Base-by-base conservation (phyloP, 2,888 invertebrate genomes). In the Autographa gamma region DNA sequence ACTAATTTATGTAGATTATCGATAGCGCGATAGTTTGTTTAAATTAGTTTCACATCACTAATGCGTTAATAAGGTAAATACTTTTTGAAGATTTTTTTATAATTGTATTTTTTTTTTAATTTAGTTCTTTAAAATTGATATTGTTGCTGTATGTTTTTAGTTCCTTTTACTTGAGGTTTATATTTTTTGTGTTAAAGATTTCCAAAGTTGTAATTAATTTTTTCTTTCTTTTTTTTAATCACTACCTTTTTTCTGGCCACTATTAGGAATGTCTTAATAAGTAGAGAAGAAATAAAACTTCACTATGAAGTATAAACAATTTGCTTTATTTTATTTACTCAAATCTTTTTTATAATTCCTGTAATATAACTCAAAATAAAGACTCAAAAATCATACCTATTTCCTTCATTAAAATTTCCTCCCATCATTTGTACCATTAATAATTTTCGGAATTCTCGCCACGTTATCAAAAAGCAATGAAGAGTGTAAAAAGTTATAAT, bases 401-500 rank as follows among this genome's bases (percentile, higher is more conserved):
- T 61, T 41, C 13, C 52, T 61, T 63, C 48, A 61, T 16, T 32
- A 64, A 52, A 72, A 76, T 56, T 9, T 34, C 18, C 18, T 58
- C 61, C 74, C 9, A 9, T 25, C 1, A 25, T 25, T 25, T 25
- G 1, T 25, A 31, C 19, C 16, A 34, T 58, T 62, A 64, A 62
- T 18, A 61, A 48, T 66, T 54, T 54, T 77, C 69, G 56, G 43
- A 58, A 74, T 79, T 77, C 64, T 62, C 68, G 71, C 63, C 69
- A 64, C 71, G 76, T 56, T 66, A 74, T 71, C 60, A 73, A 66
- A 69, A 56, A 56, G 43, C 66, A 66, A 66, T 25, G 66, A 68
- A 70, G 41, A 71, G 69, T 64, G 68, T 73, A 76, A 80, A 79
- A 83, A 80, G 78, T 78, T 80, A 74, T 78, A 82, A 83, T 83